A percentile compares a stretch with the other conserved stretches of the same genome.
phyloP scores from a whole-genome alignment of 2,888 invertebrate species.

The Orchestes rusci region DNA sequence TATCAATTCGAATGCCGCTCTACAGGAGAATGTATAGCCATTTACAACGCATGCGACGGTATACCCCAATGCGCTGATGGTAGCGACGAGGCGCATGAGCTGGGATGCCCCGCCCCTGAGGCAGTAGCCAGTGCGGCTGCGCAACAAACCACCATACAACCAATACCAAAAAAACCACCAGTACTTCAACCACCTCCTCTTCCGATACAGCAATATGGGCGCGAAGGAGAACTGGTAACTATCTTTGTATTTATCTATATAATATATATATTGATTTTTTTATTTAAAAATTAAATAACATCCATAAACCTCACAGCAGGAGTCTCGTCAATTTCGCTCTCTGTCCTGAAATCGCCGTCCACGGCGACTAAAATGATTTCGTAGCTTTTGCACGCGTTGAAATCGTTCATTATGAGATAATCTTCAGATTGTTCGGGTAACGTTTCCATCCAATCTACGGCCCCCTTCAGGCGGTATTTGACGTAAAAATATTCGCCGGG shows the following conservation, averaged over 20 bases:
- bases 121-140: slow-evolving; percentile 40
- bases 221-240: slow-evolving; percentile 14
- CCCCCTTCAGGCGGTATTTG: slow-evolving; percentile 33
- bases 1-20: slow-evolving; percentile 84
- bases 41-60: slow-evolving; percentile 93
- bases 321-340: slow-evolving; percentile 33
- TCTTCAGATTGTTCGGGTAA: slow-evolving; percentile 33
- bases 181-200: slow-evolving; percentile 6
- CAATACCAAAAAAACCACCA: slow-evolving; percentile 15
- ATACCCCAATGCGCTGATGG: slow-evolving; percentile 88
- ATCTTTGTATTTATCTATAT: background rate
- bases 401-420: slow-evolving; percentile 32
- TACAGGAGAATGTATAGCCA: slow-evolving; percentile 85
- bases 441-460: slow-evolving; percentile 30
- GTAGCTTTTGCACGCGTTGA: slow-evolving; percentile 35
- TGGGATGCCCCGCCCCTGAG: slow-evolving; percentile 60
- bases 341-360: slow-evolving; percentile 34
- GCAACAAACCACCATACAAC: slow-evolving; percentile 36
- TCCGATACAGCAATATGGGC: slow-evolving; percentile 10
- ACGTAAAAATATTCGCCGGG: slow-evolving; percentile 37
- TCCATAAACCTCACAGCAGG: slow-evolving; percentile 24
- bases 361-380: slow-evolving; percentile 35
- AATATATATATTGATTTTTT: background rate
- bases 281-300: background rate
- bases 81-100: slow-evolving; percentile 83